Conservation (phyloP, 2,113 vertebrate genomes). For the Fregata magnificens region DNA sequence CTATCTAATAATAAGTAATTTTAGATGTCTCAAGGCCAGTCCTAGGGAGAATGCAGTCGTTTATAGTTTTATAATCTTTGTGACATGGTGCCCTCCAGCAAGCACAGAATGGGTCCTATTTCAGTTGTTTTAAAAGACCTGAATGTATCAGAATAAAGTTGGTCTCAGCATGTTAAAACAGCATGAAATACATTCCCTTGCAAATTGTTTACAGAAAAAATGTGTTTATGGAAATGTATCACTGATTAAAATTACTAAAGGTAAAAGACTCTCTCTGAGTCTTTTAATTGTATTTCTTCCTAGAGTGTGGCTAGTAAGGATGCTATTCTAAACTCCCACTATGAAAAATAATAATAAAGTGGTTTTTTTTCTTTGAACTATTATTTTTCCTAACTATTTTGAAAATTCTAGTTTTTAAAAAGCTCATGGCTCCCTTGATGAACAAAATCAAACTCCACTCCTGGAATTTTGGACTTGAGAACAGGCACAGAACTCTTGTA, state of each 20-base stretch:
- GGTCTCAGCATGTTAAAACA: slow-evolving; percentile 69
- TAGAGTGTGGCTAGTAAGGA: slow-evolving; percentile 29
- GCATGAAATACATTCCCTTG: slow-evolving; percentile 68
- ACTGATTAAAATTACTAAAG: slow-evolving; percentile 72
- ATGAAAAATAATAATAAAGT: slow-evolving; percentile 33
- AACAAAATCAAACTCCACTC: neutral
- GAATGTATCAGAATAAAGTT: slow-evolving; percentile 69
- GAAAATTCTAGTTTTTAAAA: neutral
- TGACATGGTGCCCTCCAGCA: slow-evolving; percentile 55
- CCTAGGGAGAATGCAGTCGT: slow-evolving; percentile 47
- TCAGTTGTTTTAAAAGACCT: slow-evolving; percentile 66
- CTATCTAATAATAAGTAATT: slow-evolving; percentile 62
- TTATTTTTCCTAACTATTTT: neutral
- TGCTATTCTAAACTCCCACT: slow-evolving; percentile 46
- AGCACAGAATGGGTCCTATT: slow-evolving; percentile 68
- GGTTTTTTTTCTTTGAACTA: neutral
- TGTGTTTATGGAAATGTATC: slow-evolving; percentile 65
- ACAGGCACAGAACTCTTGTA: neutral
- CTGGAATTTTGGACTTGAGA: neutral
- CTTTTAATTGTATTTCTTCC: slow-evolving; percentile 72
- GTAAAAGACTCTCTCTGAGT: slow-evolving; percentile 68
- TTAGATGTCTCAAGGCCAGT: slow-evolving; percentile 65
- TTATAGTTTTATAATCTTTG: slow-evolving; percentile 69
- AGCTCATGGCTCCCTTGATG: neutral
- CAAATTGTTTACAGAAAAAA: slow-evolving; percentile 76